Percentiles rank a stretch among this genome's conserved stretches.
Evolutionary conservation across 2,797 vertebrate species (phyloP).

Genomic region (Tokudaia muenninki): DNA sequence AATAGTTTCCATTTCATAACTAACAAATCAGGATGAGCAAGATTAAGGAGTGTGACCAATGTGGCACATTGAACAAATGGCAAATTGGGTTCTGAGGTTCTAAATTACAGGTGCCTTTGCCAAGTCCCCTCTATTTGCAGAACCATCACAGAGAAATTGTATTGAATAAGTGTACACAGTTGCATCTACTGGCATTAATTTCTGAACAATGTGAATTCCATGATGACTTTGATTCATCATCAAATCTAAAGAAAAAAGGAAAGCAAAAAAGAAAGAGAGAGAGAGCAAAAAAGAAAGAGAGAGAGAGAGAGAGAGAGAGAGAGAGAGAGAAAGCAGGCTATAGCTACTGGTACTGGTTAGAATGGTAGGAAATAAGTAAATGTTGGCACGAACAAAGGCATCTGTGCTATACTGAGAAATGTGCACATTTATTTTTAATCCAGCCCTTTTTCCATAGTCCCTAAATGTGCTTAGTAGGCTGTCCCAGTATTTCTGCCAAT

Average conservation of each 20-base stretch:
- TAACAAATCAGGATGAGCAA: background rate
- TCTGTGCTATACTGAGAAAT: background rate
- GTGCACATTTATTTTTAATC: background rate
- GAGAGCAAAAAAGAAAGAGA: background rate
- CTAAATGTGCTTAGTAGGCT: background rate
- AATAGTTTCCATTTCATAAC: background rate
- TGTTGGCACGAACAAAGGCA: accelerated
- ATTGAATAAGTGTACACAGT: background rate
- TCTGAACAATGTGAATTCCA: slow-evolving; percentile 25
- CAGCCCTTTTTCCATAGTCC: background rate
- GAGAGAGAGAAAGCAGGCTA: background rate
- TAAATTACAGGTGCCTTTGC: background rate
- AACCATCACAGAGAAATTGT: background rate
- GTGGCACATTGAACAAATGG: background rate
- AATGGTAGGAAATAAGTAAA: background rate
- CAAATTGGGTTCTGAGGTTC: background rate
- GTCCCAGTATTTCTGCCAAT: slow-evolving; percentile 5
- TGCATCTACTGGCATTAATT: slow-evolving; percentile 20
- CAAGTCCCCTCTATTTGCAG: background rate
- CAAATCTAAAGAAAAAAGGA: background rate
- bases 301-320: background rate
- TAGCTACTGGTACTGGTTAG: background rate
- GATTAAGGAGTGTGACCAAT: background rate
- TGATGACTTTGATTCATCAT: background rate
- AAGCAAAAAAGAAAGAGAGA: background rate